phyloP scores from a whole-genome alignment of 2,888 invertebrate genomes.

The Sisyra terminalis region DNA sequence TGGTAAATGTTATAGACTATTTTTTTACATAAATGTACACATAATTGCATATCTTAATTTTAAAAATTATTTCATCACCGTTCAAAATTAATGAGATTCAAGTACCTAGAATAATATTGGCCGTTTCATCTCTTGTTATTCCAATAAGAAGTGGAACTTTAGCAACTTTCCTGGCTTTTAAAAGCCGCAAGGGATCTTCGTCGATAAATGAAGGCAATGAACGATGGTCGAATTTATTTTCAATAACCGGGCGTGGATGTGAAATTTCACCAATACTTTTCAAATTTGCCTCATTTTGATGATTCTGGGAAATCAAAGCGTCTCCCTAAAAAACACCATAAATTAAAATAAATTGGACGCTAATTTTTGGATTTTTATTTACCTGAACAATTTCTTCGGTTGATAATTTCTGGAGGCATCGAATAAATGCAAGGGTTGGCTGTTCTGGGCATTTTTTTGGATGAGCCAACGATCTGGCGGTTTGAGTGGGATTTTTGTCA shows the following conservation, averaged over 20 bases:
- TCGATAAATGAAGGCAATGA: constrained; percentile 48
- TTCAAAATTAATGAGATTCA: no score
- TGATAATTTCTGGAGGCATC: constrained; percentile 40
- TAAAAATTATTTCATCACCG: no score
- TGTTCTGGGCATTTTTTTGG: constrained; percentile 43
- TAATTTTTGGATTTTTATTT: no score
- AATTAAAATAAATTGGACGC: no score
- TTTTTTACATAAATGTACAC: no score
- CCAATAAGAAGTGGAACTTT: constrained; percentile 55
- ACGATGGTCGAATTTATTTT: constrained; percentile 46
- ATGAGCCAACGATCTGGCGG: constrained; percentile 41
- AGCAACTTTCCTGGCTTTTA: constrained; percentile 35
- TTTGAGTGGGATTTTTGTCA: constrained; percentile 41
- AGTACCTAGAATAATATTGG: constrained; percentile 40
- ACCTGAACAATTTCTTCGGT: constrained; percentile 29
- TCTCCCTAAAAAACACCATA: no score
- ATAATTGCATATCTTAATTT: no score
- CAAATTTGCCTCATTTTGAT: constrained; percentile 27
- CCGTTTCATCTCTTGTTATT: constrained; percentile 55
- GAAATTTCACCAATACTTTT: no score
- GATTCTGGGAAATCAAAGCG: constrained; percentile 35
- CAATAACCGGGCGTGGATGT: constrained; percentile 38
- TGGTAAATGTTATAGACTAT: no score
- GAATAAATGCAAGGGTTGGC: constrained; percentile 41
- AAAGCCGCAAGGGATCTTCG: constrained; percentile 40